Percentiles rank a stretch among this genome's conserved stretches.
phyloP scores from a whole-genome alignment of 2,888 invertebrate species.

The Sympetrum striolatum region DNA sequence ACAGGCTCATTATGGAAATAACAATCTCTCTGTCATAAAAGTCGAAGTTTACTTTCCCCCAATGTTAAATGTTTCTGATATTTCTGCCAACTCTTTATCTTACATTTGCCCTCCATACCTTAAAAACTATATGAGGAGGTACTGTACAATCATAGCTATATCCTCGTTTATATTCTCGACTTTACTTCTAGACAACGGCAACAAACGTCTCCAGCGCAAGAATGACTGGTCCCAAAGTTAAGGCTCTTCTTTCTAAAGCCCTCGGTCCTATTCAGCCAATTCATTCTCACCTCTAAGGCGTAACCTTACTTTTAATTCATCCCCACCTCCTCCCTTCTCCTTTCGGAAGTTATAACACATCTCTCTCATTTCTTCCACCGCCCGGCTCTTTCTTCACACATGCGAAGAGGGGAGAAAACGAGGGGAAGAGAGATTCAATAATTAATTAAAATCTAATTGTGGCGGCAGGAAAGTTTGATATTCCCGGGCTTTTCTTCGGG shows the following conservation, averaged over 20 bases:
- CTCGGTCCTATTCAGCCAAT: neutral
- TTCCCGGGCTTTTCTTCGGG: neutral
- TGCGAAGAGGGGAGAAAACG: neutral
- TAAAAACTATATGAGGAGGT: too few relatives aligned
- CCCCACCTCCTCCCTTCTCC: neutral
- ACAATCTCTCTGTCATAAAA: too few relatives aligned
- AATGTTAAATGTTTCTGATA: too few relatives aligned
- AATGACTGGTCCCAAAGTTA: too few relatives aligned
- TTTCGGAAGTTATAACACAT: neutral
- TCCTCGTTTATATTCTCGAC: too few relatives aligned
- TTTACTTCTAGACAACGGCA: too few relatives aligned
- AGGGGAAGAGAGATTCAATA: neutral
- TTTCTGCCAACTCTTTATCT: too few relatives aligned
- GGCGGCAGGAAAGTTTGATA: neutral
- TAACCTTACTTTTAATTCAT: neutral
- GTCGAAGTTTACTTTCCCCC: too few relatives aligned
- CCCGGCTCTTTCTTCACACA: neutral
- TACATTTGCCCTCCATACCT: too few relatives aligned
- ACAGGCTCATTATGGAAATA: too few relatives aligned
- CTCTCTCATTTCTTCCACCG: neutral
- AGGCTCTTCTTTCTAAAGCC: neutral
- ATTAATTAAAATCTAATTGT: constrained; percentile 1
- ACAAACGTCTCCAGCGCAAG: too few relatives aligned
- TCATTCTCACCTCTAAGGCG: neutral
- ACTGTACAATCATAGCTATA: too few relatives aligned